These are phyloP conservation scores for Orthosia gracilis DNA, from an alignment of 2,888 invertebrate species.

Conservation along the genomic window DNA sequence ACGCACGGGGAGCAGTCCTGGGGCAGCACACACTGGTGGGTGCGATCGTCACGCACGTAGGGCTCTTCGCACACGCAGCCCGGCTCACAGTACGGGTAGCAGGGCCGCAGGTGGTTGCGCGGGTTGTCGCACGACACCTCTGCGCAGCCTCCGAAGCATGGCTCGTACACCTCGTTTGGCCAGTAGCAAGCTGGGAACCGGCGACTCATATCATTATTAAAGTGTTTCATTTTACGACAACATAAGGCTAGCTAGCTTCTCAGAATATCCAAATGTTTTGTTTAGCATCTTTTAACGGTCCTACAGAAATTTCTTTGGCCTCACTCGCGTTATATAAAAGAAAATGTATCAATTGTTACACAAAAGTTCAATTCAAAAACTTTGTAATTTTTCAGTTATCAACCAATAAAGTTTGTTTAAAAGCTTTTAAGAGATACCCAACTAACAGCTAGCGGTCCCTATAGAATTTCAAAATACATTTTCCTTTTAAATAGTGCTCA, in stretches of 20 bases:
- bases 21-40: constrained; percentile 87
- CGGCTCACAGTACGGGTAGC: constrained; percentile 89
- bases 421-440: constrained; percentile 28
- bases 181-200: constrained; percentile 83
- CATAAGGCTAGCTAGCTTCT: neutral
- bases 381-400: neutral
- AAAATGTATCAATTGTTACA: too few relatives aligned
- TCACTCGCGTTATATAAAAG: too few relatives aligned
- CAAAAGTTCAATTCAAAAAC: neutral
- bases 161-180: constrained; percentile 87
- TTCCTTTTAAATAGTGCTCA: constrained; percentile 52
- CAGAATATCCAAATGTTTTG: too few relatives aligned
- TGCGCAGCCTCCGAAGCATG: constrained; percentile 88
- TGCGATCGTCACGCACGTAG: constrained; percentile 87
- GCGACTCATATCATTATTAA: neutral
- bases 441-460: constrained; percentile 31
- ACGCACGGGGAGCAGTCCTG: constrained; percentile 88
- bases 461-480: constrained; percentile 61
- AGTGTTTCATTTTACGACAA: neutral
- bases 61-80: constrained; percentile 88
- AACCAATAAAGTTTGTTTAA: constrained; percentile 26
- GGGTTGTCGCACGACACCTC: constrained; percentile 89
- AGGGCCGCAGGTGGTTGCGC: constrained; percentile 86
- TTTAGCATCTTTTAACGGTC: too few relatives aligned
- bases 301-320: too few relatives aligned